Evolutionary conservation across 2,888 invertebrate species (phyloP).

Genomic region (Rhorus exstirpatorius): DNA sequence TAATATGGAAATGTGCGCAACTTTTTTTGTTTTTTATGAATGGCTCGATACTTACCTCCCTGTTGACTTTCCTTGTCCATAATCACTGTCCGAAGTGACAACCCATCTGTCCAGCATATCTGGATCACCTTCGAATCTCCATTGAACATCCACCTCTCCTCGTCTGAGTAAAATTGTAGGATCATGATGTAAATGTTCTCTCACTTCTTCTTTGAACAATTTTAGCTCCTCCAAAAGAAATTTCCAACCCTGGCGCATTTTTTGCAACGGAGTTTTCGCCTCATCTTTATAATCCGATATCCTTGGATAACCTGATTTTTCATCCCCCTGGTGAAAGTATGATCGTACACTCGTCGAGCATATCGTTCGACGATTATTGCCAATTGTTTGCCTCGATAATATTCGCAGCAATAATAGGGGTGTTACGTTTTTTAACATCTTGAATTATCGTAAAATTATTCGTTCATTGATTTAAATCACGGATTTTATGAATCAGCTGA

Average conservation of each 20-base stretch:
- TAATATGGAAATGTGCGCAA: not conserved
- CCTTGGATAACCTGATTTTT: conserved; percentile 88
- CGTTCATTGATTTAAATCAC: not conserved
- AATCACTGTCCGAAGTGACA: conserved; percentile 93
- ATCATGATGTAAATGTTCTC: conserved; percentile 70
- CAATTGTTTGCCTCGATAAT: conserved; percentile 7
- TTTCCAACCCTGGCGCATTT: conserved; percentile 89
- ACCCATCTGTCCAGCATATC: conserved; percentile 90
- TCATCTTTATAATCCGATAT: conserved; percentile 67
- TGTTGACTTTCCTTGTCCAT: conserved; percentile 90
- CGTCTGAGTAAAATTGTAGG: conserved; percentile 79
- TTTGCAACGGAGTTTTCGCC: conserved; percentile 85
- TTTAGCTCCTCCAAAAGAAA: conserved; percentile 90
- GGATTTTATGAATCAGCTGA: no score
- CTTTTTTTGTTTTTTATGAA: not conserved
- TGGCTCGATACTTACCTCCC: conserved; percentile 74
- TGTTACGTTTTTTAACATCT: conserved; percentile 31
- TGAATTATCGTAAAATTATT: conserved; percentile 10
- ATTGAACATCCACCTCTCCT: conserved; percentile 91
- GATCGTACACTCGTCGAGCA: conserved; percentile 76
- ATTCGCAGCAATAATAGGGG: conserved; percentile 43
- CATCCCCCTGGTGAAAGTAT: conserved; percentile 88
- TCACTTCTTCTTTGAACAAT: conserved; percentile 90
- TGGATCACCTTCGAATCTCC: conserved; percentile 90
- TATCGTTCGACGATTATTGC: conserved; percentile 68